phyloP scores from a whole-genome alignment of 2,113 vertebrate genomes.

The Hemiscyllium ocellatum region DNA sequence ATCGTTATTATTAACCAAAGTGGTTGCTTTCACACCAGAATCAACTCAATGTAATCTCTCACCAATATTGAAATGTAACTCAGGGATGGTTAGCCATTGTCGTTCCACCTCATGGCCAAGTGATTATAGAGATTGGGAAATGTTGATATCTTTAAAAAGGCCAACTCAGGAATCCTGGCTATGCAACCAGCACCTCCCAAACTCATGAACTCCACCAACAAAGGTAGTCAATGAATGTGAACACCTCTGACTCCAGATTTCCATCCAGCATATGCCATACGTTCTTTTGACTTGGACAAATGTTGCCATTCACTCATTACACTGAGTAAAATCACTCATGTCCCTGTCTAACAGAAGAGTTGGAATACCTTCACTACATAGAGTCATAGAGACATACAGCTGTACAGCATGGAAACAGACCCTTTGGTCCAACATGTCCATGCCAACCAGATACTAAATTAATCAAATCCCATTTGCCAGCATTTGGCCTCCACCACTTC shows the following conservation, averaged over 20 bases:
- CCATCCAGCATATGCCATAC: too few species aligned
- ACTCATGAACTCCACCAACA: not conserved
- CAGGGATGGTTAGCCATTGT: not conserved
- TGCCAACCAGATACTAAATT: too few species aligned
- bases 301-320: too few species aligned
- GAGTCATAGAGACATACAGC: too few species aligned
- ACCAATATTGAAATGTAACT: not conserved
- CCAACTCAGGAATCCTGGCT: too few species aligned
- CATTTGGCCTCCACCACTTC: too few species aligned
- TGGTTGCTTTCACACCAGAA: not conserved
- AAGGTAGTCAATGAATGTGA: not conserved
- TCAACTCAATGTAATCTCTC: not conserved
- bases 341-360: not conserved
- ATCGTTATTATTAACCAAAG: not conserved
- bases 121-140: not conserved
- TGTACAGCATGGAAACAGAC: too few species aligned
- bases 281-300: too few species aligned
- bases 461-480: too few species aligned
- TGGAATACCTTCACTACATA: not conserved
- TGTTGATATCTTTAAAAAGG: not conserved
- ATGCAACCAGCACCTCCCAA: not conserved
- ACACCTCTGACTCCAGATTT: not conserved
- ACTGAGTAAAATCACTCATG: not conserved
- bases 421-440: too few species aligned
- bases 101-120: not conserved